Percentiles rank a stretch among this genome's conserved stretches.
phyloP scores from a whole-genome alignment of 1,140 invertebrate species.

The Dendroctonus ponderosae region DNA sequence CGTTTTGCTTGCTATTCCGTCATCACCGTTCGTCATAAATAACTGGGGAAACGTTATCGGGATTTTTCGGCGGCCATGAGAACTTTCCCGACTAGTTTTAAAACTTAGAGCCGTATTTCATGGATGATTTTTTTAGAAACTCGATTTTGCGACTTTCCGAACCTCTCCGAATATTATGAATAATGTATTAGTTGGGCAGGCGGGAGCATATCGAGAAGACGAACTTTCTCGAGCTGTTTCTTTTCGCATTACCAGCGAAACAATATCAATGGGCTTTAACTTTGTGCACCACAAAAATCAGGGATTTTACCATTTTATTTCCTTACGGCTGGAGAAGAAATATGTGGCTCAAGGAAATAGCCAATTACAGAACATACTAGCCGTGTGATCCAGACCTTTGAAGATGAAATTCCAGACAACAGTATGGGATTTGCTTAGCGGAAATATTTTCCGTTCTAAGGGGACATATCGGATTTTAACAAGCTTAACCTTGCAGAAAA shows the following conservation, averaged over 20 bases:
- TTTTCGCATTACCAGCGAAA: not conserved
- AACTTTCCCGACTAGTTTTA: slow-evolving; percentile 7
- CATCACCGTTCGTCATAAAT: slow-evolving; percentile 6
- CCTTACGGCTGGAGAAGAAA: too few relatives aligned
- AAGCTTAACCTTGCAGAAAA: too few relatives aligned
- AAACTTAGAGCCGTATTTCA: slow-evolving; percentile 19
- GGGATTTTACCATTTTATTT: too few relatives aligned
- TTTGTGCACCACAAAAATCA: too few relatives aligned
- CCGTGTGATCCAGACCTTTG: too few relatives aligned
- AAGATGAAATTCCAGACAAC: too few relatives aligned
- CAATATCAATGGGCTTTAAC: not conserved
- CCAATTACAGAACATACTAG: too few relatives aligned
- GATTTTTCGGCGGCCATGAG: not conserved
- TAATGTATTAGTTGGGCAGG: slow-evolving; percentile 8
- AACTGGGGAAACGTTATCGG: not conserved
- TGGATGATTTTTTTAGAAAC: slow-evolving; percentile 10
- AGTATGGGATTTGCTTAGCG: too few relatives aligned
- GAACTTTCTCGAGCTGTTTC: not conserved
- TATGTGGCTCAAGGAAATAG: too few relatives aligned
- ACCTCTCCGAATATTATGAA: slow-evolving; percentile 6
- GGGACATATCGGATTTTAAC: too few relatives aligned
- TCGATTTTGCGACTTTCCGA: not conserved
- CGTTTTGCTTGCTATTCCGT: slow-evolving; percentile 3
- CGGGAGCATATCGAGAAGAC: not conserved
- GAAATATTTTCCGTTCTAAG: too few relatives aligned